A percentile compares a stretch with the other conserved stretches of the same genome.
phyloP scores from a whole-genome alignment of 1,140 invertebrate genomes.

The Drosophila fuyamai region DNA sequence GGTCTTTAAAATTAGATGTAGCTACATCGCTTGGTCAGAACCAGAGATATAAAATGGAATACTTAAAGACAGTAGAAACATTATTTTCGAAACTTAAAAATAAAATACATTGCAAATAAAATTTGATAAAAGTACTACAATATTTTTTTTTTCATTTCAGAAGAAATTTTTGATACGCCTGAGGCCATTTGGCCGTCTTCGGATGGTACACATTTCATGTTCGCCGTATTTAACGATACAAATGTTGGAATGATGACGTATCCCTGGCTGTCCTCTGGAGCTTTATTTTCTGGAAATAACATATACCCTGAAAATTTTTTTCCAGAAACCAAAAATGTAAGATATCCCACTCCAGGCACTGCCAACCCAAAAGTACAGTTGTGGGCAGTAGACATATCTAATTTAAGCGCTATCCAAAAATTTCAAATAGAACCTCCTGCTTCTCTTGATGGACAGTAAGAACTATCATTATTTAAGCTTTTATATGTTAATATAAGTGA shows the following conservation, averaged over 20 bases:
- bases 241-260: slow-evolving; percentile 90
- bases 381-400: slow-evolving; percentile 92
- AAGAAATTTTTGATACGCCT: slow-evolving; percentile 90
- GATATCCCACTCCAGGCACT: slow-evolving; percentile 94
- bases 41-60: too few relatives aligned
- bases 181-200: slow-evolving; percentile 94
- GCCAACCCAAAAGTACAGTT: slow-evolving; percentile 92
- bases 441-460: slow-evolving; percentile 90
- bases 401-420: slow-evolving; percentile 87
- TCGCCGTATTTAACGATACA: slow-evolving; percentile 94
- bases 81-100: too few relatives aligned
- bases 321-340: slow-evolving; percentile 90
- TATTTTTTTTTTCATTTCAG: slow-evolving; percentile 85
- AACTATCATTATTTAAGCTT: slow-evolving; percentile 21
- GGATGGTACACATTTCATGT: slow-evolving; percentile 92
- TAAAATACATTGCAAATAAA: too few relatives aligned
- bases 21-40: too few relatives aligned
- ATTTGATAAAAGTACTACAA: too few relatives aligned
- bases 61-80: too few relatives aligned
- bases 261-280: slow-evolving; percentile 89
- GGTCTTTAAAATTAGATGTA: too few relatives aligned
- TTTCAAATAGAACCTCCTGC: slow-evolving; percentile 89
- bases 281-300: slow-evolving; percentile 85
- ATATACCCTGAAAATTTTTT: slow-evolving; percentile 85
- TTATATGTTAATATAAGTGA: not conserved